phyloP scores from a whole-genome alignment of 2,888 invertebrate genomes.

The Lochmaea capreae region DNA sequence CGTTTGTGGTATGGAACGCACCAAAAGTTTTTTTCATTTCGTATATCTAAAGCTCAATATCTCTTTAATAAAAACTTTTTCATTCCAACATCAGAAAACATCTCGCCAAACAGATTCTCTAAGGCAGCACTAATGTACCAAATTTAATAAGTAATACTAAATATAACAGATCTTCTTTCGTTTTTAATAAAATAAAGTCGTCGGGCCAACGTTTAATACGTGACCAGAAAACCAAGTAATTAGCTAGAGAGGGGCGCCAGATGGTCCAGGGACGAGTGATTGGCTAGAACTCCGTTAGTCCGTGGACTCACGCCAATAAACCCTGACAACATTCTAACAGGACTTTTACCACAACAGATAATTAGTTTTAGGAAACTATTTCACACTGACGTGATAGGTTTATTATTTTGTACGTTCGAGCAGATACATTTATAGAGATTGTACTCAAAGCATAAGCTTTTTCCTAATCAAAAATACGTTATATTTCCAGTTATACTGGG shows the following conservation, averaged over 20 bases:
- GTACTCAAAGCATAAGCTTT: not conserved
- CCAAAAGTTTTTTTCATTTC: slow-evolving; percentile 8
- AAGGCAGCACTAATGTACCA: slow-evolving; percentile 38
- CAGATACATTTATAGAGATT: not conserved
- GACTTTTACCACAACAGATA: slow-evolving; percentile 13
- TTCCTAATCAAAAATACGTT: not conserved
- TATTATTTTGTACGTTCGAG: not conserved
- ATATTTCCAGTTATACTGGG: not conserved
- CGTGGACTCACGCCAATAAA: slow-evolving; percentile 16
- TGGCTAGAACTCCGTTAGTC: slow-evolving; percentile 38
- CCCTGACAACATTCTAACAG: slow-evolving; percentile 6
- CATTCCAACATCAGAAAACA: slow-evolving; percentile 26
- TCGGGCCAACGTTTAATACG: slow-evolving; percentile 59
- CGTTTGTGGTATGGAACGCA: not conserved
- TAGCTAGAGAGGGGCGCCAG: slow-evolving; percentile 61
- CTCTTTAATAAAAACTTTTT: slow-evolving; percentile 22
- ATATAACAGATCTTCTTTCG: slow-evolving; percentile 49
- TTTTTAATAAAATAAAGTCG: slow-evolving; percentile 60
- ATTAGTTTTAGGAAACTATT: slow-evolving; percentile 15
- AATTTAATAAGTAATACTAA: slow-evolving; percentile 47
- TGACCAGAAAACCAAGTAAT: slow-evolving; percentile 64
- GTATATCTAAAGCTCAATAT: slow-evolving; percentile 11
- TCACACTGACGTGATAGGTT: slow-evolving; percentile 6
- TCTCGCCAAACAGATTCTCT: slow-evolving; percentile 34
- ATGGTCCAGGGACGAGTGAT: slow-evolving; percentile 40